phyloP scores from a whole-genome alignment of 1,140 invertebrate genomes.

The Hestina assimilis region DNA sequence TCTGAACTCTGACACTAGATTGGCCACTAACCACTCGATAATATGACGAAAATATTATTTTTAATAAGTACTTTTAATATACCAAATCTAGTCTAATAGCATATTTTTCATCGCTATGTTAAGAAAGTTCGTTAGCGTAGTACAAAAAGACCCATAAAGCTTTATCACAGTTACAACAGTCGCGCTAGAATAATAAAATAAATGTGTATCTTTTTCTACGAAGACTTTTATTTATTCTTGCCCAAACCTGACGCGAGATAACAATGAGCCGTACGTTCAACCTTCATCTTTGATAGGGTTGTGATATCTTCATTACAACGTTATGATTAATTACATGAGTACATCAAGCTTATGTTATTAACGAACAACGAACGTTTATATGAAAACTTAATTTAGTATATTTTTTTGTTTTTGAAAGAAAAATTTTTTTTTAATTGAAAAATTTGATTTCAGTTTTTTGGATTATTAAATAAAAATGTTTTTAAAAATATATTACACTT shows the following conservation, averaged over 20 bases:
- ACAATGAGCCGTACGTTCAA: slow-evolving; percentile 71
- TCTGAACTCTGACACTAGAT: no score
- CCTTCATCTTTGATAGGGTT: slow-evolving; percentile 49
- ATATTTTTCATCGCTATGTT: slow-evolving; percentile 17
- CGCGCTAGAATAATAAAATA: slow-evolving; percentile 68
- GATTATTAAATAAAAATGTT: no score
- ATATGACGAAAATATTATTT: no score
- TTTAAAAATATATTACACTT: no score
- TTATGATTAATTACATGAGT: no score
- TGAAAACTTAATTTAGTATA: no score
- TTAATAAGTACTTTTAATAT: background rate
- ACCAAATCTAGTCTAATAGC: background rate
- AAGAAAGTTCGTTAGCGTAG: slow-evolving; percentile 61
- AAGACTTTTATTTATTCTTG: slow-evolving; percentile 71
- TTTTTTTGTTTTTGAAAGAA: no score
- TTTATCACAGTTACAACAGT: slow-evolving; percentile 60
- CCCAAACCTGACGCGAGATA: slow-evolving; percentile 66
- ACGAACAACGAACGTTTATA: no score
- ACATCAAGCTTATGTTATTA: no score
- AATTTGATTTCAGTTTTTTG: no score
- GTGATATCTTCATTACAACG: slow-evolving; percentile 19
- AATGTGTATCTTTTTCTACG: slow-evolving; percentile 72
- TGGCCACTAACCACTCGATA: no score
- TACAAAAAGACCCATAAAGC: slow-evolving; percentile 54
- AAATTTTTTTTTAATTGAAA: no score